A percentile compares a stretch with the other conserved stretches of the same genome.
phyloP scores from a whole-genome alignment of 2,113 vertebrate genomes.

The Anoura caudifer region DNA sequence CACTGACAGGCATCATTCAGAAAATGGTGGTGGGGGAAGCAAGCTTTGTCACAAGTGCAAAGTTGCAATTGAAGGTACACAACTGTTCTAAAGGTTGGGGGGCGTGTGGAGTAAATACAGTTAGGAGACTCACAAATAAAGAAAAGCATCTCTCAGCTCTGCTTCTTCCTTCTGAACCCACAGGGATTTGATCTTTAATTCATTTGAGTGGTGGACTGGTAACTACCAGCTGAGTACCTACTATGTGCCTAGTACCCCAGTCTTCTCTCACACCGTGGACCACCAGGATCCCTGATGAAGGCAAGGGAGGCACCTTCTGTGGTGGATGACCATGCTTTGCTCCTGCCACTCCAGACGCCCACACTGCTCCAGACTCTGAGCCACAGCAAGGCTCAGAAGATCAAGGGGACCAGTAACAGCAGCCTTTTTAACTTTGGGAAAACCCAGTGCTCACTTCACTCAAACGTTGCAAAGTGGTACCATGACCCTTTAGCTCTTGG shows the following conservation, averaged over 20 bases:
- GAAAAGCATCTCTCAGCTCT: background rate
- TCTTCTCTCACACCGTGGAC: background rate
- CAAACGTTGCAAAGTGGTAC: constrained; percentile 72
- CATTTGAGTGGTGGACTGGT: background rate
- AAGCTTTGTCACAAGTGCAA: background rate
- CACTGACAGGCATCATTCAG: background rate
- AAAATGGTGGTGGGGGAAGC: background rate
- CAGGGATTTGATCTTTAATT: background rate
- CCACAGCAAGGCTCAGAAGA: constrained; percentile 72
- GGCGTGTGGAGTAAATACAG: background rate
- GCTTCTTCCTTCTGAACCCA: background rate
- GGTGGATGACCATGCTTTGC: constrained; percentile 43
- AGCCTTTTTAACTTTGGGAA: constrained; percentile 76
- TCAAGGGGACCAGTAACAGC: constrained; percentile 72
- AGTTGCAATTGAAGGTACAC: background rate
- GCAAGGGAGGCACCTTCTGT: background rate
- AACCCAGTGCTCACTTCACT: constrained; percentile 75
- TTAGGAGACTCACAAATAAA: background rate
- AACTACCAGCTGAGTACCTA: background rate
- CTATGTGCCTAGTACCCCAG: background rate
- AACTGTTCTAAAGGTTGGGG: background rate
- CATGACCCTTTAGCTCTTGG: constrained; percentile 73
- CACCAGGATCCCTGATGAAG: background rate
- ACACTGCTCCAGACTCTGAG: constrained; percentile 69
- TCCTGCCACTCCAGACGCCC: constrained; percentile 60